Base-by-base conservation (phyloP, 2,113 vertebrate species). In the Chlamydotis undulata region DNA sequence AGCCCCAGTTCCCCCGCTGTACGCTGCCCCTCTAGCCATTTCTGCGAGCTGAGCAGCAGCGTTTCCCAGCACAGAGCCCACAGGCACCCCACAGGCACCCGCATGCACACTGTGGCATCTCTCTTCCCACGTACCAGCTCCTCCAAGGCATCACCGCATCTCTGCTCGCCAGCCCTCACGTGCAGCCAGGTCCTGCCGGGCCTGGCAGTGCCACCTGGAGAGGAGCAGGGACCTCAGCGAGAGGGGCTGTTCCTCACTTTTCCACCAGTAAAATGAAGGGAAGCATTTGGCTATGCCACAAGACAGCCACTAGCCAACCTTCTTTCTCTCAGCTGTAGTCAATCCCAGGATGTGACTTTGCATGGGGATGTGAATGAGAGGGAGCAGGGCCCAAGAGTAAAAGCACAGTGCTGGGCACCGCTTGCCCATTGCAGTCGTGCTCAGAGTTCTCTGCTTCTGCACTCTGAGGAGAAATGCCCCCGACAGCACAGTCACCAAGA, bases 161-260 rank as follows among this genome's bases (percentile, higher is more conserved):
- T 31, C 52, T 70, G 37, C 63, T 53, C 3, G 0, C n/a, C 35
- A 17, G n/a, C 12, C 52, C 13, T 16, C 0, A 0, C 0, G 4
- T 22, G 28, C 35, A n/a, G 9, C 59, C n/a, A 6, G 2, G 75
- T 49, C 31, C 52, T 59, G 33, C 60, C 2, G 7, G 45, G 13
- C 50, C 53, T 3, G 1, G 33, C 21, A 35, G 57, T 1, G 10
- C 47, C 70, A 28, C 26, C 37, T 33, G 70, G 26, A 76, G 33
- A 45, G 33, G 39, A 13, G 45, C 65, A 85, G 59, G 50, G 22
- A 43, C 5, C 7, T 12, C 25, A 12, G 13, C 16, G 21, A 0
- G 2, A 2, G 19, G 9, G 4, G 2, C 33, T 59, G 23, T 81
- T 70, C 77, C 43, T 71, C 65, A 12, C 47, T 75, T 67, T 70